Base-by-base conservation (phyloP, 1,140 invertebrate species). In the Drosophila aff. region DNA sequence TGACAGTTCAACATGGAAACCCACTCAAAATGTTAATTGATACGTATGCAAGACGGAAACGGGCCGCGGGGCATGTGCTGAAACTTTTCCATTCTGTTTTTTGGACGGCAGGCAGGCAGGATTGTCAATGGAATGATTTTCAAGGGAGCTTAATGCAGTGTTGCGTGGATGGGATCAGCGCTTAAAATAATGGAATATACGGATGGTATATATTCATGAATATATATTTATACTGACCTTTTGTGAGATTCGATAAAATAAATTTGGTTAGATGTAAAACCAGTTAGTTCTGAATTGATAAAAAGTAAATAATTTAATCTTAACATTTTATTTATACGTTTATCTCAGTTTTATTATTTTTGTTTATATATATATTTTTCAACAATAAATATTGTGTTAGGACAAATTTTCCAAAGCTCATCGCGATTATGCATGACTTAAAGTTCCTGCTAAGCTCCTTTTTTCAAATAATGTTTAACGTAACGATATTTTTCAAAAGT, bases 21-120 rank as follows among this genome's bases (percentile, higher is more conserved):
- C 81, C 85, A 90, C 85, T 89, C 79, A 89, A 85, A 76, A 90
- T 85, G 85, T 89, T 89, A 89, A 89, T 89, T 89, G 85, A 79
- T 89, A 90, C 80, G 79, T 46, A 49, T 77, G 74, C 64, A 57
- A 64, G 57, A 43, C 40, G 41, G 43, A 18, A 33, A 13, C n/a
- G 21, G 66, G 43, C 59, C 69, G 31, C 49, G 40, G 57, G 58
- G 55, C 33, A 26, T n/a, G 52, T 23, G 10, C 23, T 13, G 33
- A 57, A 78, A 77, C 41, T 68, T 77, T 68, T 21, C 52, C 52
- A 55, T 55, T 28, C 28, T 23, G n/a, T 36, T 55, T 26, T 28
- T 53, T 9, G 47, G 21, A n/a, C 4, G 15, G 36, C 21, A 50
- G 21, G 4, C 16, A 44, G 15, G 23, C 44, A 3, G n/a, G 36